These are phyloP conservation scores for Discoglossus pictus DNA, from an alignment of 2,797 vertebrate species.

Conservation along the genomic window DNA sequence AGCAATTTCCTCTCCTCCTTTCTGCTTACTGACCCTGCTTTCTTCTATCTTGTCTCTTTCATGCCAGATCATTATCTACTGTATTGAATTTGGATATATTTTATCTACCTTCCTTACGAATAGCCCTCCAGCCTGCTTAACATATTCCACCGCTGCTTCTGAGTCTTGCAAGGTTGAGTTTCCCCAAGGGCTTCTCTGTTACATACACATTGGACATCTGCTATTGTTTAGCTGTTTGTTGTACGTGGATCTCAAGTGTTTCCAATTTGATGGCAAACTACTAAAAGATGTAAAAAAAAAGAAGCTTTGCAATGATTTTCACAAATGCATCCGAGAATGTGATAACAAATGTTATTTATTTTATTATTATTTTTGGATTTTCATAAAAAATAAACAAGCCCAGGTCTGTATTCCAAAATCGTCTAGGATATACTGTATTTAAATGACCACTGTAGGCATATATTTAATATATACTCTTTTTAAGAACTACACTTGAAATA, in stretches of 20 bases:
- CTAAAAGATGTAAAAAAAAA: slow-evolving; percentile 26
- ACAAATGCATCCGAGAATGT: slow-evolving; percentile 6
- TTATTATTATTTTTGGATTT: no score
- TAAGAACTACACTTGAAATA: no score
- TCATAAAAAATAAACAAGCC: no score
- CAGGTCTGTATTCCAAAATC: no score
- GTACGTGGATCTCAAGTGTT: slow-evolving; percentile 24
- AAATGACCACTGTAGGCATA: no score
- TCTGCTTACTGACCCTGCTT: slow-evolving; percentile 47
- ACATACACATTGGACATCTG: slow-evolving; percentile 26
- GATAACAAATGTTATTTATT: background rate
- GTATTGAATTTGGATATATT: slow-evolving; percentile 35
- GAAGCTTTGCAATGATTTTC: slow-evolving; percentile 22
- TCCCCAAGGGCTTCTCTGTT: slow-evolving; percentile 15
- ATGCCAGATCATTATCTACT: slow-evolving; percentile 47
- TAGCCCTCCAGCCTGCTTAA: slow-evolving; percentile 6
- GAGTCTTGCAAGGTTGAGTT: background rate
- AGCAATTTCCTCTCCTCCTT: slow-evolving; percentile 37
- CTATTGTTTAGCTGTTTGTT: slow-evolving; percentile 39
- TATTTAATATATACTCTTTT: no score
- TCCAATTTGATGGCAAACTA: slow-evolving; percentile 34
- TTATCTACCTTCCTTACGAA: slow-evolving; percentile 26
- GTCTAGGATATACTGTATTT: no score
- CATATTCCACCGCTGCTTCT: slow-evolving; percentile 17
- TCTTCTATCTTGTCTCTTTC: slow-evolving; percentile 39